phyloP scores from a whole-genome alignment of 2,888 invertebrate species.

The Coleophora deauratella region DNA sequence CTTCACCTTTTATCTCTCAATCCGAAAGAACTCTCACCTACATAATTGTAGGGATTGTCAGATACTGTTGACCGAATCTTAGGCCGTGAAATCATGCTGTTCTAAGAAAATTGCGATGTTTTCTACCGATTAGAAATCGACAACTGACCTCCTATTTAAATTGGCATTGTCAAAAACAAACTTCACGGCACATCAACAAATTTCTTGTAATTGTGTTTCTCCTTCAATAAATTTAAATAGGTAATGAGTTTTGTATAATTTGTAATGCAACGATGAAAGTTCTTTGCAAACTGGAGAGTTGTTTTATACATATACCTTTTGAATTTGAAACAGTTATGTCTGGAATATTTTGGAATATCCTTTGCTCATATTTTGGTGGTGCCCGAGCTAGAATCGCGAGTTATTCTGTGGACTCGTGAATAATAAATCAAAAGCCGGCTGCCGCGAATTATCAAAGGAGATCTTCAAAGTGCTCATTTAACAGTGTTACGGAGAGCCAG shows the following conservation, averaged over 20 bases:
- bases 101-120: conserved; percentile 10
- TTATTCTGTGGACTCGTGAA: conserved; percentile 37
- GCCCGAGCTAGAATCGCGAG: conserved; percentile 19
- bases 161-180: conserved; percentile 13
- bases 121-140: conserved; percentile 21
- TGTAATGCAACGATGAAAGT: not conserved
- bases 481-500: conserved; percentile 38
- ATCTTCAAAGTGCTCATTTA: conserved; percentile 52
- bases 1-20: conserved; percentile 47
- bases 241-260: not conserved
- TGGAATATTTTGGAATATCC: not conserved
- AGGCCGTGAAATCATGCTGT: too few species aligned
- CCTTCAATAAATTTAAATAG: too few species aligned
- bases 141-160: conserved; percentile 14
- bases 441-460: conserved; percentile 47
- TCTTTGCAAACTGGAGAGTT: conserved; percentile 2
- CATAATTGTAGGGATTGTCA: conserved; percentile 25
- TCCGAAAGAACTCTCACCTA: conserved; percentile 36
- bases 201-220: conserved; percentile 6
- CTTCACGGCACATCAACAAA: conserved; percentile 2
- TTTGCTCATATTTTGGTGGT: not conserved
- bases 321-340: too few species aligned
- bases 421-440: conserved; percentile 52
- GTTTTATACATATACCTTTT: not conserved
- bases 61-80: too few species aligned